Base-by-base conservation (phyloP, 2,888 invertebrate species). In the Ceraclea dissimilis region DNA sequence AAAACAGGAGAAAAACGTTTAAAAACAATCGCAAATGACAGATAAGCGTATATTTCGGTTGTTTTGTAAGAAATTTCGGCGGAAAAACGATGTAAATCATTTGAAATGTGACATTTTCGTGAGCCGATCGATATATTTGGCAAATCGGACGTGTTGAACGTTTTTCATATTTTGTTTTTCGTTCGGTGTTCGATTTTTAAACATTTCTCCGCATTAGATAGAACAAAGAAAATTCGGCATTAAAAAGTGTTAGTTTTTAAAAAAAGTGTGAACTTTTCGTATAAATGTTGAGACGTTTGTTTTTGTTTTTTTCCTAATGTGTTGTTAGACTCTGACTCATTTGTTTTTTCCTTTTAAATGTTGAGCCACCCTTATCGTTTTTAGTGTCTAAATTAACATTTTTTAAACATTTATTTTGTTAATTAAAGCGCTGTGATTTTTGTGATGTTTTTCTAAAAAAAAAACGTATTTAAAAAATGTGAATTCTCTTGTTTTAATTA, bases 91-190 rank as follows among this genome's bases (percentile, higher is more conserved):
- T 2, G 22, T 22, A 22, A 49, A 49, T 21, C 43, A 43, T 13
- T 10, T 20, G 31, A 54, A 49, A 54, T 26, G 39, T 39, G 26
- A 22, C 48, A 17, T 39, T 39, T 39, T 16, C 20, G 18, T 6
- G 46, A 46, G 16, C 2, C 19, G 43, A 54, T 49, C 49, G 49
- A 54, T 54, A 53, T 2, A 17, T 39, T 39, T 39, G 39, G 39
- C 46, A 46, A 46, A 18, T 13, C 18, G 47, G 49, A 54, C 54
- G 26, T 54, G 49, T 49, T 43, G 49, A 54, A 39, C 39, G 13
- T 39, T 39, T 13, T 26, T 26, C 4, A 6, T 26, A 26, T 26
- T 26, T 39, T 39, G 16, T n/a, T n/a, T 39, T 5, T 39, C 39
- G n/a, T 39, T 39, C 13, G 39, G n/a, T 39, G 16, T 39, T 16